Conservation (phyloP, 2,797 vertebrate species). For the Myotis daubentonii region DNA sequence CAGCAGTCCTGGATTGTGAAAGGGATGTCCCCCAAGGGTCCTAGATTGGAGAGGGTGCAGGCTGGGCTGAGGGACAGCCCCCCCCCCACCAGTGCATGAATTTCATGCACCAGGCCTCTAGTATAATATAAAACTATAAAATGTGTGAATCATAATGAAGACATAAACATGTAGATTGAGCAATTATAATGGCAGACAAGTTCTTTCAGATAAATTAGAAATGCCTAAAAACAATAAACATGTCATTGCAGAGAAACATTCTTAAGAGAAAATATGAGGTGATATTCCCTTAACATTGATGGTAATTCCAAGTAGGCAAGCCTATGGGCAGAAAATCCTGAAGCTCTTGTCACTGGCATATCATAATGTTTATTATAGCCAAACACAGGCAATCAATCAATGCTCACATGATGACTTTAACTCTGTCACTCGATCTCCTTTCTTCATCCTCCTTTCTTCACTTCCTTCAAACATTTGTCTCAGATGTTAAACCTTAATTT, state of each 20-base stretch:
- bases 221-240: background rate
- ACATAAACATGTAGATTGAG: background rate
- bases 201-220: background rate
- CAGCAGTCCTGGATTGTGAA: too few relatives aligned
- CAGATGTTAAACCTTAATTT: background rate
- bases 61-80: too few relatives aligned
- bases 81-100: too few relatives aligned
- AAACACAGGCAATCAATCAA: background rate
- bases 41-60: too few relatives aligned
- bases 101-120: too few relatives aligned
- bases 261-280: background rate
- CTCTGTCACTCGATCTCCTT: background rate
- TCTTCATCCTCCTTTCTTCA: background rate
- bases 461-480: slow-evolving; percentile 6
- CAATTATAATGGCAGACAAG: background rate
- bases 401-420: background rate
- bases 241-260: background rate
- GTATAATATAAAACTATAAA: background rate
- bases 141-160: background rate
- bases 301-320: background rate
- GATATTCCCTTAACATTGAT: background rate
- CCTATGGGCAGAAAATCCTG: background rate
- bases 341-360: background rate
- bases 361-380: slow-evolving; percentile 5
- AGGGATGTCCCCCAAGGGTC: too few relatives aligned